Evolutionary conservation across 1,140 invertebrate genomes (phyloP).

Genomic region (Ctenoplectra terminalis): DNA sequence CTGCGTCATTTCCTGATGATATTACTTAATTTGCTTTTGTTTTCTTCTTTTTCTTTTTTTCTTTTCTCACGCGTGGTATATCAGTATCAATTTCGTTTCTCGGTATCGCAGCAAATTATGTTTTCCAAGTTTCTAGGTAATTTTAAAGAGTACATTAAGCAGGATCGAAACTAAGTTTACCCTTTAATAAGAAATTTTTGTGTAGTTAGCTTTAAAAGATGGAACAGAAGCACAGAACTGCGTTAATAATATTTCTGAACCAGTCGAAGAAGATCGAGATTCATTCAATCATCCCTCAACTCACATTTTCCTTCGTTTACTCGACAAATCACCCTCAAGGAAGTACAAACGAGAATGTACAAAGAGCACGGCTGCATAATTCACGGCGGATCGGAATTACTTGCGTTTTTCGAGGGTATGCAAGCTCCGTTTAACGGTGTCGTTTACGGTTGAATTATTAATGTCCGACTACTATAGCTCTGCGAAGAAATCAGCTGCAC

Average conservation of each 20-base stretch:
- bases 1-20: too few species aligned
- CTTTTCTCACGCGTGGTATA: too few species aligned
- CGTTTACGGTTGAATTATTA: conserved; percentile 1
- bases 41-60: too few species aligned
- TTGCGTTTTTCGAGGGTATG: neutral
- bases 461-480: neutral
- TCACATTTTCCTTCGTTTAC: neutral
- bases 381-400: neutral
- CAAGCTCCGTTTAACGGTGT: neutral
- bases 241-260: neutral
- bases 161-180: too few species aligned
- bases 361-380: neutral
- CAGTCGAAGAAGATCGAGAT: neutral
- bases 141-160: too few species aligned
- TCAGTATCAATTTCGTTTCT: too few species aligned
- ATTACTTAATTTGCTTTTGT: too few species aligned
- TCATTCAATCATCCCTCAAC: neutral
- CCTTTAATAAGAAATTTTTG: too few species aligned
- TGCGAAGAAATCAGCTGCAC: neutral
- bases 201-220: too few species aligned
- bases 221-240: neutral
- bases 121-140: too few species aligned
- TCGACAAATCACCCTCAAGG: neutral
- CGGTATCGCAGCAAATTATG: too few species aligned
- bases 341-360: too few species aligned